Percentiles rank a stretch among this genome's conserved stretches.
phyloP scores from a whole-genome alignment of 2,113 vertebrate species.

The Oriolus oriolus region DNA sequence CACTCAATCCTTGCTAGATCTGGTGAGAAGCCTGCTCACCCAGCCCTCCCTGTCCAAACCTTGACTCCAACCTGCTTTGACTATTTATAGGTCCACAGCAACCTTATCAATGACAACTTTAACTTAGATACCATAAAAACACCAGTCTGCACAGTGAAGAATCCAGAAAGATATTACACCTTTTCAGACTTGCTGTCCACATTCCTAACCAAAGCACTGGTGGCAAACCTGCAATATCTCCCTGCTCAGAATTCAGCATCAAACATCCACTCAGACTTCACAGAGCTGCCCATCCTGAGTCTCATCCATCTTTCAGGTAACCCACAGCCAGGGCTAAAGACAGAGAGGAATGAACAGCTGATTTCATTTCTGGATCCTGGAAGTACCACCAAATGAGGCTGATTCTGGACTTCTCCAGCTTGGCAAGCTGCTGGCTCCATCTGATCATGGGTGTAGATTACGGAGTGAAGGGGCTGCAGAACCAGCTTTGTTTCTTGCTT shows the following conservation, averaged over 20 bases:
- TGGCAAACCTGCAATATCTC: neutral
- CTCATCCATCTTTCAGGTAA: neutral
- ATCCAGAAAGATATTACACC: neutral
- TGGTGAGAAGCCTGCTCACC: neutral
- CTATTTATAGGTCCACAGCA: neutral
- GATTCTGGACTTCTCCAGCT: neutral
- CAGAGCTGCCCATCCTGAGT: neutral
- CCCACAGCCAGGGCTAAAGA: neutral
- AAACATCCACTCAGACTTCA: neutral
- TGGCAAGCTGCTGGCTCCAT: neutral
- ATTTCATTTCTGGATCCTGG: neutral
- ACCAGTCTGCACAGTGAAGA: neutral
- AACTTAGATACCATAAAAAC: neutral
- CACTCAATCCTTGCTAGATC: neutral
- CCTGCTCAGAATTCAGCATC: neutral
- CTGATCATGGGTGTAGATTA: neutral
- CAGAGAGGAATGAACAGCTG: neutral
- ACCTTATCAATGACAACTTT: neutral
- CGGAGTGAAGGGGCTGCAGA: neutral
- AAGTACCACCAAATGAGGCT: neutral
- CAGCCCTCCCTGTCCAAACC: neutral
- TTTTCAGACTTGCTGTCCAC: neutral
- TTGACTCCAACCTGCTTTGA: neutral
- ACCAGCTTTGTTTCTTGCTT: neutral
- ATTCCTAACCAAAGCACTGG: neutral